These are phyloP conservation scores for Pseudolaguvia tuberculata DNA, from an alignment of 2,113 vertebrate genomes.

Conservation along the genomic window DNA sequence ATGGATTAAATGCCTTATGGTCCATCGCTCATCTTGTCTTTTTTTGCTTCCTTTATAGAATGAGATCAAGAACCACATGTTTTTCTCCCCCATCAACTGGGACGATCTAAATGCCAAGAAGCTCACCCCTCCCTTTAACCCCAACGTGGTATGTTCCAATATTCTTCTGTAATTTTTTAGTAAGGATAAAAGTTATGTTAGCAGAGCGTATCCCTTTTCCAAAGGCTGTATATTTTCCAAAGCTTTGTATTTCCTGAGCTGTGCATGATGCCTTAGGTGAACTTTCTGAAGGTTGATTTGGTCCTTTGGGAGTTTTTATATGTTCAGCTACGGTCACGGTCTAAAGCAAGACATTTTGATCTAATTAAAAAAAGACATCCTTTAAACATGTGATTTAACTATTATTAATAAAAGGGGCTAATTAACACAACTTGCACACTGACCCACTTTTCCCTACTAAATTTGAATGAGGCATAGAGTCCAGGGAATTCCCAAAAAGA, in stretches of 20 bases:
- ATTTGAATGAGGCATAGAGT: neutral
- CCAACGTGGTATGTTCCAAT: conserved; percentile 85
- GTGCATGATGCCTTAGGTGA: neutral
- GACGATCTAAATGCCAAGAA: conserved; percentile 98
- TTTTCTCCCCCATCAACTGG: conserved; percentile 99
- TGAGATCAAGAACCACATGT: conserved; percentile 96
- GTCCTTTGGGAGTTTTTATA: neutral
- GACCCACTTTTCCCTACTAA: neutral
- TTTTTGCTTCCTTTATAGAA: conserved; percentile 70
- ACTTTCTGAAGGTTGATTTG: neutral
- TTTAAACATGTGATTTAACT: neutral
- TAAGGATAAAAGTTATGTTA: neutral
- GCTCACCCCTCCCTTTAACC: conserved; percentile 97
- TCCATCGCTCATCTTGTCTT: neutral
- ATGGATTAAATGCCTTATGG: too few species aligned
- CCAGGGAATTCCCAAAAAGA: neutral
- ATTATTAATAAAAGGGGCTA: neutral
- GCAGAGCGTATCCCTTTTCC: neutral
- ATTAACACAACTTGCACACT: neutral
- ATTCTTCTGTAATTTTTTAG: neutral
- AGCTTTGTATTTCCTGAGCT: neutral
- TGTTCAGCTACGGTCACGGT: neutral
- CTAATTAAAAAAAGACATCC: neutral
- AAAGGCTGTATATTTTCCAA: neutral
- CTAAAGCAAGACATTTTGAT: neutral